Base-by-base conservation (phyloP, 1,140 invertebrate species). In the Nephotettix cincticeps region DNA sequence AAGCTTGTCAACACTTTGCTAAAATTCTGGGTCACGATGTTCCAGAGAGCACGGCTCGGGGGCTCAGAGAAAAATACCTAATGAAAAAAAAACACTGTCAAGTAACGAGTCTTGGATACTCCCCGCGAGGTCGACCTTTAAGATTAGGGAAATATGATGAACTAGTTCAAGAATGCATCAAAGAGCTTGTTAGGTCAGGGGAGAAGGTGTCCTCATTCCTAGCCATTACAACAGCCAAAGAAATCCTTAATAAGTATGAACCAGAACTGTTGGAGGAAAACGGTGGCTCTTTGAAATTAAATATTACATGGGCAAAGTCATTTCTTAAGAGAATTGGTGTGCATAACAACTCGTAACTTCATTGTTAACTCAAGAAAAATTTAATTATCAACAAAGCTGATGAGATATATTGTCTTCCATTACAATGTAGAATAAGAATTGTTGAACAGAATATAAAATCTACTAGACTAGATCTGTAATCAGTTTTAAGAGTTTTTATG, bases 261-360 rank as follows among this genome's bases (percentile, higher is more conserved):
- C 80, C 81, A 3, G 69, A 68, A 28, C 69, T 81, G 13, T 74
- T 82, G 19, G 75, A 79, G 68, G 81, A 81, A 61, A 77, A 80
- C 74, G 81, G 81, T 17, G 81, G 81, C 9, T 75, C 75, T 21
- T 74, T 82, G 23, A 79, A 79, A 67, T 73, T 82, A 0, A 82
- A 80, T 69, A 74, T 76, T 9, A 78, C 79, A 9, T 82, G 81
- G 81, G 81, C 81, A 13, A 82, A 82, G 72, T 80, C 80, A 25
- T 81, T 81, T 68, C 74, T 82, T 11, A 77, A 75, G 64, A 71
- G 76, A 61, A 77, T 76, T 29, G 75, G 76, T 25, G 70, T 77
- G 17, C 72, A 72, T 28, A 75, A 75, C 51, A 74, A 76, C 65
- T 75, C 72, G 32, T 6, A 36, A 36, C 32, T 36, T 36, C n/a